phyloP scores from a whole-genome alignment of 2,113 vertebrate genomes.

The Vombatus ursinus region DNA sequence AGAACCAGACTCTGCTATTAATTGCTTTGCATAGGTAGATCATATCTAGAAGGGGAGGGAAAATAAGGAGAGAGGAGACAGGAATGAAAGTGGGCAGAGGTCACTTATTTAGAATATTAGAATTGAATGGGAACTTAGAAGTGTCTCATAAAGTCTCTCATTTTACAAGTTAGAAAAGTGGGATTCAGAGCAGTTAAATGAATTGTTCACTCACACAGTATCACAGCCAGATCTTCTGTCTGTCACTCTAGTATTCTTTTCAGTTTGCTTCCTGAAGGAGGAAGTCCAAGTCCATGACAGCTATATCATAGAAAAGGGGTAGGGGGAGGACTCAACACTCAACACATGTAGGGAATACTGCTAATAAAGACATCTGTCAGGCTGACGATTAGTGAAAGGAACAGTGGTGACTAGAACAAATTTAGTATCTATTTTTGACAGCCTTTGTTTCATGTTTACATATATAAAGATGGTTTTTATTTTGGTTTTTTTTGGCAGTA shows the following conservation, averaged over 20 bases:
- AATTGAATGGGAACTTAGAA: not conserved
- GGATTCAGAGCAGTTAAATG: not conserved
- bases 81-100: not conserved
- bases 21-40: not conserved
- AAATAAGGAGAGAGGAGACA: not conserved
- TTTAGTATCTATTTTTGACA: not conserved
- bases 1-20: not conserved
- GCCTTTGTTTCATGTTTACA: not conserved
- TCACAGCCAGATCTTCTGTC: not conserved
- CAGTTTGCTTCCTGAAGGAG: not conserved
- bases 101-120: not conserved
- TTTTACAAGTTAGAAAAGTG: not conserved
- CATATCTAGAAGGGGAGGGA: not conserved
- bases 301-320: not conserved
- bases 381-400: not conserved
- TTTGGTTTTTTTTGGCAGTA: constrained; percentile 9
- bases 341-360: not conserved
- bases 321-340: not conserved
- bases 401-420: not conserved
- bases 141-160: not conserved
- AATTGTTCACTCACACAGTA: not conserved
- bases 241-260: not conserved
- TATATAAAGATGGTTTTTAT: constrained; percentile 10
- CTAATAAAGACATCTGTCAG: not conserved
- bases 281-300: not conserved